Base-by-base conservation (phyloP, 1,140 invertebrate genomes). In the Adelges cooleyi region DNA sequence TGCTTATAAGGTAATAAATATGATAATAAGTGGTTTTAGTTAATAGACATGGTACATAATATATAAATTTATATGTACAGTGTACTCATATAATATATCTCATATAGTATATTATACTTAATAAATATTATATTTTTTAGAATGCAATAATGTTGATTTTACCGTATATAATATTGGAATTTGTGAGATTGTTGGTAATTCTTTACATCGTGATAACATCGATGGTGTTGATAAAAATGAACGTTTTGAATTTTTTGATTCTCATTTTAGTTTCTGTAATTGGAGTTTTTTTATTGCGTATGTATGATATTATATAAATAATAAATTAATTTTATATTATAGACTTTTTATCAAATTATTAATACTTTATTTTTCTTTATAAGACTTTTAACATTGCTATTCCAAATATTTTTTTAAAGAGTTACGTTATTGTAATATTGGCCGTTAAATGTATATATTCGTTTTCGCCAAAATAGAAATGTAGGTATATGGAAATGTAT, bases 251-350 rank as follows among this genome's bases (percentile, higher is more conserved):
- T 46, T 62, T 62, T 20, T 62, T 62, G 44, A 15, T 62, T 13
- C 42, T 62, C 13, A 62, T 62, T 48, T 62, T 62, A 2, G 27
- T 62, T 48, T 62, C 56, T 13, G 56, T 62, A 2, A 36, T 62
- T 33, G 56, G 56, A 0, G 42, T 62, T 8, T 18, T 62, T 36
- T 3, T 48, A 6, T 62, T 62, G 44, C 56, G 56, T 62, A 20
- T 46, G 56, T 62, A 48, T 46, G 2, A 33, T 33, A 33, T 33
- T 33, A 33, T 6, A 11, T 33, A 33, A 33, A n/a, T n/a, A n/a
- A n/a, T n/a, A n/a, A n/a, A n/a, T n/a, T n/a, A n/a, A n/a, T n/a
- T n/a, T n/a, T n/a, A n/a, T n/a, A n/a, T n/a, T n/a, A n/a, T n/a
- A n/a, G n/a, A n/a, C n/a, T n/a, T n/a, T n/a, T n/a, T n/a, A n/a